phyloP scores from a whole-genome alignment of 1,140 invertebrate genomes.

The Coenobita brevimanus region DNA sequence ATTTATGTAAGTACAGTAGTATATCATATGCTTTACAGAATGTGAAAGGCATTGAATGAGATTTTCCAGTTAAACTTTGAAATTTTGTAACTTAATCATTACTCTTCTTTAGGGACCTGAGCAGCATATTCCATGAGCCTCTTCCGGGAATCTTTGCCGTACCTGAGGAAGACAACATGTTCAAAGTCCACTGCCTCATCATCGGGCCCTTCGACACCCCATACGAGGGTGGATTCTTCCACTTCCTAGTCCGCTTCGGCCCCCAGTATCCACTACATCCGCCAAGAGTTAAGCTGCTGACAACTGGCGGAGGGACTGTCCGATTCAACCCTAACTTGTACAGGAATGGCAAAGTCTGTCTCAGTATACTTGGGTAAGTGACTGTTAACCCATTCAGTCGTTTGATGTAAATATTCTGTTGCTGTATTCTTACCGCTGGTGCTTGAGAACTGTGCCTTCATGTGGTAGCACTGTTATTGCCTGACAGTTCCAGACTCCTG shows the following conservation, averaged over 20 bases:
- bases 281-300: conserved; percentile 41
- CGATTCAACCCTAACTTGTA: conserved; percentile 55
- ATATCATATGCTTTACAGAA: too few species aligned
- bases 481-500: too few species aligned
- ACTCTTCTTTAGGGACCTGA: conserved; percentile 76
- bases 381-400: too few species aligned
- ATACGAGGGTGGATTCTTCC: conserved; percentile 81
- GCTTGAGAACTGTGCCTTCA: too few species aligned
- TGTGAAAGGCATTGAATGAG: too few species aligned
- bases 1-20: too few species aligned
- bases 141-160: conserved; percentile 78
- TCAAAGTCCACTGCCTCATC: conserved; percentile 78
- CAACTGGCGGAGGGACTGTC: conserved; percentile 39
- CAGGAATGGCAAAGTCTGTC: conserved; percentile 57
- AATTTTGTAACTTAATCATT: background rate
- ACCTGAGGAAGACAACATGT: conserved; percentile 77
- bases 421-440: background rate
- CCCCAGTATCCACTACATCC: conserved; percentile 53
- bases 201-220: conserved; percentile 80
- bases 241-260: conserved; percentile 77
- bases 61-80: background rate
- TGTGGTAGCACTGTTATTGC: too few species aligned
- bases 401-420: too few species aligned
- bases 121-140: conserved; percentile 77
- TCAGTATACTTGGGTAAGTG: conserved; percentile 54